Conservation (phyloP, 2,797 vertebrate genomes). For the Rhincodon typus region DNA sequence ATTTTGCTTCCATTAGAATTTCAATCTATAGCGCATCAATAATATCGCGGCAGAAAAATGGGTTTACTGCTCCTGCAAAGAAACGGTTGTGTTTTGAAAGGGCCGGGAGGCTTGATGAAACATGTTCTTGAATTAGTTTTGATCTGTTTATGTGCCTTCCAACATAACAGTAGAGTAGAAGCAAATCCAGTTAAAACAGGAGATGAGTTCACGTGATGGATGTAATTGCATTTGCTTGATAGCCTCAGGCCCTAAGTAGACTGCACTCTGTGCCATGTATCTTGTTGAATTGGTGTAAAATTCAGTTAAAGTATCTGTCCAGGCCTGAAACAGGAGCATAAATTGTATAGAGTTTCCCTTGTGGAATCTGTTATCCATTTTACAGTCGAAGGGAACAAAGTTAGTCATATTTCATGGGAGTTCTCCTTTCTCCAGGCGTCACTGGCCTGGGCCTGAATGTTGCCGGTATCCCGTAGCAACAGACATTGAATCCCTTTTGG, state of each 20-base stretch:
- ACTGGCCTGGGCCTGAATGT: neutral
- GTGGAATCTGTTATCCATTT: slow-evolving; percentile 41
- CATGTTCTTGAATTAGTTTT: slow-evolving; percentile 49
- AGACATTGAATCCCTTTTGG: neutral
- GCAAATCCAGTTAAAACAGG: slow-evolving; percentile 48
- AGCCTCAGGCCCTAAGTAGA: slow-evolving; percentile 47
- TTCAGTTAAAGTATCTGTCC: slow-evolving; percentile 47
- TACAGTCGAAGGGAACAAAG: slow-evolving; percentile 45
- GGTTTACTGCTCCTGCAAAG: neutral
- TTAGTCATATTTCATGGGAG: slow-evolving; percentile 41
- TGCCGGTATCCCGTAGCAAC: neutral
- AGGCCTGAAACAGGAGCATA: slow-evolving; percentile 44
- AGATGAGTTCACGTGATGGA: slow-evolving; percentile 51
- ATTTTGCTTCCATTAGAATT: slow-evolving; percentile 2
- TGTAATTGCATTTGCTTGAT: slow-evolving; percentile 63
- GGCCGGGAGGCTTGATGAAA: slow-evolving; percentile 45
- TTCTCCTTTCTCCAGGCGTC: neutral
- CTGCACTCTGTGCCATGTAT: slow-evolving; percentile 44
- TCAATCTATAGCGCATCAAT: slow-evolving; percentile 23
- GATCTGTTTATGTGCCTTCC: slow-evolving; percentile 46
- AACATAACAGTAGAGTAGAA: slow-evolving; percentile 48
- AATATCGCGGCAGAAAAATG: slow-evolving; percentile 22
- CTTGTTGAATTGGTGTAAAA: slow-evolving; percentile 50
- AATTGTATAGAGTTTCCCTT: slow-evolving; percentile 42
- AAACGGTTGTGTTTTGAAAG: slow-evolving; percentile 42